Percentiles rank a stretch among this genome's conserved stretches.
These are phyloP conservation scores for Nyctalus aviator DNA, from an alignment of 2,797 vertebrate species.

Conservation along the genomic window DNA sequence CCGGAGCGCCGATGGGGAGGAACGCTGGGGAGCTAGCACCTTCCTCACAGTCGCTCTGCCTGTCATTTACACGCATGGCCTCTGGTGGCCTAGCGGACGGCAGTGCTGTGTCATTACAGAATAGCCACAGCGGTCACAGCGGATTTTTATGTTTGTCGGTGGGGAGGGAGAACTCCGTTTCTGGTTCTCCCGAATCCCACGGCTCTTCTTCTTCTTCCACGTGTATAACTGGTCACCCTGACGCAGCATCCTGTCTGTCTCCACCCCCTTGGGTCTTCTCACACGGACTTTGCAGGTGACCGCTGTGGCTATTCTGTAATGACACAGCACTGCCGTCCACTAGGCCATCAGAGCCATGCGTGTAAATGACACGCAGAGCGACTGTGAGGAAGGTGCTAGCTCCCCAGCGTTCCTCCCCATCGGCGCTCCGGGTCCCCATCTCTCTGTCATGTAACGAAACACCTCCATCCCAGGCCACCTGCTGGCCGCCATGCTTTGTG, in stretches of 20 bases:
- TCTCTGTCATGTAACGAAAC: background rate
- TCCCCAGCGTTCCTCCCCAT: background rate
- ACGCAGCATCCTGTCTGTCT: background rate
- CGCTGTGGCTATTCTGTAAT: background rate
- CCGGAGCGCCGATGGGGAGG: no score
- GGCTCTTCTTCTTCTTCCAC: background rate
- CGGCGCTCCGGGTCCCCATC: background rate
- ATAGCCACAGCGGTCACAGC: no score
- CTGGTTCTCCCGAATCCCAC: background rate
- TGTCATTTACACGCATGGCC: no score
- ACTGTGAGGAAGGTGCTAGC: background rate
- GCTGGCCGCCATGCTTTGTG: background rate
- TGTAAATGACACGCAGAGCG: background rate
- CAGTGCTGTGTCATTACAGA: no score
- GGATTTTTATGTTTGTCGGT: background rate
- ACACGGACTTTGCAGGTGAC: background rate
- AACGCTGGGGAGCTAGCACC: no score
- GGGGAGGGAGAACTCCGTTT: background rate
- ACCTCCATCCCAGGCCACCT: background rate
- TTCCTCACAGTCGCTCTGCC: no score
- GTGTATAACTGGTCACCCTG: background rate
- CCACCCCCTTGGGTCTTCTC: slow-evolving; percentile 3
- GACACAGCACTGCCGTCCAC: background rate
- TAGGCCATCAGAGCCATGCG: background rate
- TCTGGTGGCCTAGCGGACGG: no score